phyloP scores from a whole-genome alignment of 2,797 vertebrate species.

The Darevskia nairensis region DNA sequence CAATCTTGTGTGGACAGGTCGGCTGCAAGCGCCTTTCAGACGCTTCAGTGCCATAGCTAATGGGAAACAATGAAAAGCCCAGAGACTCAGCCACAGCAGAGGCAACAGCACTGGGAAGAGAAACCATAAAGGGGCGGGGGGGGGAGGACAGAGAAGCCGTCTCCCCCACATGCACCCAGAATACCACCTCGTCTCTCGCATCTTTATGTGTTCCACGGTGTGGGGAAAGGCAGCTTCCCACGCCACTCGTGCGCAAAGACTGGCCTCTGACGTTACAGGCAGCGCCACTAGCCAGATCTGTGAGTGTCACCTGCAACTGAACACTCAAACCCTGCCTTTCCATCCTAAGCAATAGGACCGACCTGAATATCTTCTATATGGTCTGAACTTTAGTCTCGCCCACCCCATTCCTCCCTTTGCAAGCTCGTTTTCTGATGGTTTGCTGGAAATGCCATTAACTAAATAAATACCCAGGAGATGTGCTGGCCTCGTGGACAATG shows the following conservation, averaged over 20 bases:
- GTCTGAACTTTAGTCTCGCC: neutral
- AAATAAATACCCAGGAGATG: neutral
- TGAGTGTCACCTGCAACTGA: neutral
- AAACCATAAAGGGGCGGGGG: neutral
- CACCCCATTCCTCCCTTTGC: neutral
- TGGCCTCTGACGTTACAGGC: neutral
- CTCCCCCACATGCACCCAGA: neutral
- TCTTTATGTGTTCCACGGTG: neutral
- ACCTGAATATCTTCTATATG: neutral
- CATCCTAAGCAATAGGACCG: neutral
- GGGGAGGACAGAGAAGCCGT: neutral
- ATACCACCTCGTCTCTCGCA: neutral
- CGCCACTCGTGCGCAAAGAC: no score
- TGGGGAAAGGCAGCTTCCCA: neutral
- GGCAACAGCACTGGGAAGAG: neutral
- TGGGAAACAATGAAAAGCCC: neutral
- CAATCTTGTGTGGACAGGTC: neutral
- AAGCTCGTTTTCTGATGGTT: neutral
- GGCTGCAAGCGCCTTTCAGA: slow-evolving; percentile 6
- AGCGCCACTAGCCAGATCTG: no score
- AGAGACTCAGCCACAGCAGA: neutral
- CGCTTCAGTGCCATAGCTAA: neutral
- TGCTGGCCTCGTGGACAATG: neutral
- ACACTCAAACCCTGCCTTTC: no score
- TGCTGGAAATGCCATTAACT: no score